Base-by-base conservation (phyloP, 1,140 invertebrate genomes). In the Drosophila athabasca region DNA sequence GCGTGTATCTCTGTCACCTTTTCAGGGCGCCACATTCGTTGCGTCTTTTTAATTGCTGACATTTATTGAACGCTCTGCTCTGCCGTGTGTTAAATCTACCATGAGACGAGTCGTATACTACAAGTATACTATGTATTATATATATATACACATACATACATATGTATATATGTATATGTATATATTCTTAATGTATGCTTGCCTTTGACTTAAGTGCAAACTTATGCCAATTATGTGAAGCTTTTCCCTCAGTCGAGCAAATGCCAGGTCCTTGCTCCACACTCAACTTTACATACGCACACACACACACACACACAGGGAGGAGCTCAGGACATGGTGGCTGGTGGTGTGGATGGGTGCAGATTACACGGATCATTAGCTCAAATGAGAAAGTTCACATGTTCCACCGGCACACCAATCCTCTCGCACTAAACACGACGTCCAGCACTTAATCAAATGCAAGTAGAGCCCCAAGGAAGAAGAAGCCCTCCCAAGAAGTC, bases 391-490 rank as follows among this genome's bases (percentile, higher is more conserved):
- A 87, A 88, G 83, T 79, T 88, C 83, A 79, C 79, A 88, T 79
- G 83, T 76, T 87, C 62, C 35, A 54, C 57, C 31, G 3, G 24
- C 46, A 22, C 19, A 22, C 26, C 35, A 24, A 57, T 74, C 64
- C 64, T 61, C 31, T 66, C 53, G 41, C 80, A 69, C 78, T 62
- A 87, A 85, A 69, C 64, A 64, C 76, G 43, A 61, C 61, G 82
- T 82, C 82, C 82, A 87, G 83, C 82, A 87, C 78, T 87, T 87
- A 87, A 87, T 87, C 82, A 87, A 87, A 87, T 87, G 83, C 82
- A 87, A 78, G 65, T 51, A 52, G 35, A 57, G 45, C 29, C 44
- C 19, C 13, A 31, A 9, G 9, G 31, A 9, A 31, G 31, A 31
- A 45, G 50, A 46, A 62, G 60, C 43, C 35, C 35, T 5, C 3